Evolutionary conservation across 1,140 invertebrate genomes (phyloP), one percentile per base, ranked within the genome.

Genomic region (Potamilus streckersoni): DNA sequence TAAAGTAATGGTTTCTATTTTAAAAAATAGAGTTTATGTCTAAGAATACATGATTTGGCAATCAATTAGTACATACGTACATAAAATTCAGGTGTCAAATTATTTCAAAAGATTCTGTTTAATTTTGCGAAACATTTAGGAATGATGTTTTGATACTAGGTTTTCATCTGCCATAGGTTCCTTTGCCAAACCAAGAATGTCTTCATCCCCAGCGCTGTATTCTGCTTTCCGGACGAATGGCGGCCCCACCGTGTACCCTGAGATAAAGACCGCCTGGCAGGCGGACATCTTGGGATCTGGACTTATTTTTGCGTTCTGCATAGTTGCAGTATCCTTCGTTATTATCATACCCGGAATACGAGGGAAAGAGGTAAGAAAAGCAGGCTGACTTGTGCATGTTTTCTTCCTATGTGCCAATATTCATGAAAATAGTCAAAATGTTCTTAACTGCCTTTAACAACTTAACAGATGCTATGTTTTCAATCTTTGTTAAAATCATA

Each of bases 301-400:
- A 70, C 92, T 97, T 65, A 92, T 96, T 62, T 97, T 97, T 89
- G 93, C 93, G 82, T 97, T 96, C 71, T 91, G 97, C 75, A 98
- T 96, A 90, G 90, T 97, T 65, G 96, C 96, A 55, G 97, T 98
- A 89, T 92, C 89, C 27, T 91, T 98, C 76, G 87, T 89, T 38
- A 94, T 97, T 82, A 95, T 98, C 82, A 96, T 98, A 90, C 97
- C 97, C 60, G 97, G 97, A 74, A 95, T 98, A 81, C 92, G 96
- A 80, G 86, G 88, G 38, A 98, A 97, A 92, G 95, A 98, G 93
- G 97, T 97, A 90, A 92, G 91, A 14, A 31, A 49, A 11, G 5
- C 38, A 49, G 1, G 5, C 38, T 49, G 6, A 49, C 38, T 62
- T 12, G 4, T 15, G 8, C 56, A 49, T n/a, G 6, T 4, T 11